phyloP scores from a whole-genome alignment of 2,888 invertebrate species.

The Corbicula japonica region DNA sequence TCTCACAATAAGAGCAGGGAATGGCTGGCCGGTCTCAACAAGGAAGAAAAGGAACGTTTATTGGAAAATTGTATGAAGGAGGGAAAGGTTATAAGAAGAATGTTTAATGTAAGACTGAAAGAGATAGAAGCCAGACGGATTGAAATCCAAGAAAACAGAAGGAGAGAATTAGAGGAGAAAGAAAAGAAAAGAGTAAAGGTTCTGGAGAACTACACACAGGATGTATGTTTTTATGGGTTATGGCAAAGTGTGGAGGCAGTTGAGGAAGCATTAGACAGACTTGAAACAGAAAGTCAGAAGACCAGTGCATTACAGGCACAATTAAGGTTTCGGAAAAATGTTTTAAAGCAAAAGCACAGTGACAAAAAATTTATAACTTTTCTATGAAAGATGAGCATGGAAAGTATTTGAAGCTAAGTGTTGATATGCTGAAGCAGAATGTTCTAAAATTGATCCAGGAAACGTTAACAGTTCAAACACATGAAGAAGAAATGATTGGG shows the following conservation, averaged over 20 bases:
- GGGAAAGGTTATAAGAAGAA: conserved; percentile 34
- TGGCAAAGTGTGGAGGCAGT: conserved; percentile 48
- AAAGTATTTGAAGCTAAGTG: conserved; percentile 15
- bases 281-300: conserved; percentile 14
- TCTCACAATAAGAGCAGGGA: conserved; percentile 51
- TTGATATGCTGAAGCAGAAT: conserved; percentile 15
- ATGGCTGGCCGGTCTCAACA: conserved; percentile 34
- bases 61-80: conserved; percentile 39
- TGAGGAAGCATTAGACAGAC: conserved; percentile 15
- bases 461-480: conserved; percentile 6
- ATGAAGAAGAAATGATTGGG: conserved; percentile 2
- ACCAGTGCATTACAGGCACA: conserved; percentile 32
- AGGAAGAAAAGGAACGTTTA: conserved; percentile 32
- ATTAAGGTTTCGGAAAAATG: conserved; percentile 41
- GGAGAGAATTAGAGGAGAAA: conserved; percentile 23
- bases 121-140: conserved; percentile 49
- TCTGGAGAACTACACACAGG: conserved; percentile 45
- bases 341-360: conserved; percentile 43
- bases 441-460: conserved; percentile 13
- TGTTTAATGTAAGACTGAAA: conserved; percentile 41
- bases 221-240: conserved; percentile 56
- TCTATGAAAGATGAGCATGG: conserved; percentile 2
- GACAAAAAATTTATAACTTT: conserved; percentile 40
- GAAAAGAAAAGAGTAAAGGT: conserved; percentile 38
- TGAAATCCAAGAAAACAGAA: conserved; percentile 31